Evolutionary conservation across 2,113 vertebrate species (phyloP).

Genomic region (Nesoenas mayeri): DNA sequence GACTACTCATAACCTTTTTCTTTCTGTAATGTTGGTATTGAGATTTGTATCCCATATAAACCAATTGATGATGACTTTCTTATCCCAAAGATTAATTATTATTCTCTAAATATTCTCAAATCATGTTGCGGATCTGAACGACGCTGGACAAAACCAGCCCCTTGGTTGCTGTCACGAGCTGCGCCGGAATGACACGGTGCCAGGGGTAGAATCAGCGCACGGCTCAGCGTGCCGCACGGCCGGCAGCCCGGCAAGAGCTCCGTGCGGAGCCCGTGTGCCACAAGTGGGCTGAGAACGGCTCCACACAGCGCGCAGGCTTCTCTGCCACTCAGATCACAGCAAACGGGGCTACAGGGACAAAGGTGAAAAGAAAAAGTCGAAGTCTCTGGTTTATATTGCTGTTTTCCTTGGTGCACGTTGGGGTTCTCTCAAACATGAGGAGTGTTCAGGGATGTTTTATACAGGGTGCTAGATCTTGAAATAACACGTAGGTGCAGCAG

Average conservation of each 20-base stretch:
- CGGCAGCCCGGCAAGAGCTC: not conserved
- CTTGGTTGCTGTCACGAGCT: not conserved
- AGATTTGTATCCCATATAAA: not conserved
- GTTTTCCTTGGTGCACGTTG: not conserved
- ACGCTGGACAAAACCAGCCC: not conserved
- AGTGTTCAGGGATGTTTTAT: not conserved
- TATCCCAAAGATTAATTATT: not conserved
- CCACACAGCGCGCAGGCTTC: not conserved
- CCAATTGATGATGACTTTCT: not conserved
- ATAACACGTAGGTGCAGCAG: too few species aligned
- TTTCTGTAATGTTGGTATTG: not conserved
- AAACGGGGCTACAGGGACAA: not conserved
- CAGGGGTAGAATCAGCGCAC: not conserved
- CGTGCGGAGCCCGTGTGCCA: not conserved
- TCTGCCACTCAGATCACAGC: not conserved
- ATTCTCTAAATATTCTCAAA: not conserved
- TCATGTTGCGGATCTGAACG: not conserved
- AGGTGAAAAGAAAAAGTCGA: not conserved
- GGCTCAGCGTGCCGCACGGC: accelerated
- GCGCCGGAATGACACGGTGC: not conserved
- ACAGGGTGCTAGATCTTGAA: not conserved
- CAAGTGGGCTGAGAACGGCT: not conserved
- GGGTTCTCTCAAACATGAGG: not conserved
- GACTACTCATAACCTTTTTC: not conserved
- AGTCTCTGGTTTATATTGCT: not conserved